Evolutionary conservation across 1,140 invertebrate species (phyloP), one percentile per base, ranked within the genome.

Genomic region (Brachionus rotundiformis): DNA sequence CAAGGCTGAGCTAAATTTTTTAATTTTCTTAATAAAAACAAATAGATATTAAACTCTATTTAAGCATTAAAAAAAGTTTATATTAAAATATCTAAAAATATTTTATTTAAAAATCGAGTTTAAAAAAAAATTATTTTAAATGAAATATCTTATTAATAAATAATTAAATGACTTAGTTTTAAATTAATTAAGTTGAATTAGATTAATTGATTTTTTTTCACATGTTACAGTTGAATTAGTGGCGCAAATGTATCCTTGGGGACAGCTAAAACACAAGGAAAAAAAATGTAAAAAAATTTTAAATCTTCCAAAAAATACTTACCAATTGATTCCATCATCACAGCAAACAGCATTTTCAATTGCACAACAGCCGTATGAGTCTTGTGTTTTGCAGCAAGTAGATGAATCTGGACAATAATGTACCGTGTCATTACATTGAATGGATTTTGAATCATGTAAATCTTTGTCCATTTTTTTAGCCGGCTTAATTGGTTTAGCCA

Each of bases 301-400:
- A 5, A 36, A 10, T 39, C 13, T 54, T 7, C 0, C 8, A 47
- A 71, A 25, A 31, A 16, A 59, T 59, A 79, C 23, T 79, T 79
- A 79, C 76, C 76, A 79, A 41, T 79, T 79, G 29, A 79, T 41
- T 19, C 76, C 76, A 27, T 79, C 76, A 23, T 79, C 76, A 54
- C 76, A 79, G 27, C 76, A 79, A 19, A 79, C 76, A 11, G 76
- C 76, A 16, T 79, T 59, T 25, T 79, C 25, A 27, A 79, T 79
- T 1, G 76, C 47, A 63, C 76, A 79, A 13, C 76, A 79, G 23
- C 76, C 76, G 25, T 36, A 79, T 5, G 76, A 39, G 0, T 79
- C 76, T 61, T 79, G 49, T 1, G 59, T 79, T 31, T 79, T 63
- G 29, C 76, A 79, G 23, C 76, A 79, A 79, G 76, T 79, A 2